phyloP scores from a whole-genome alignment of 2,113 vertebrate genomes.

The Ophthalmolycus amberensis region DNA sequence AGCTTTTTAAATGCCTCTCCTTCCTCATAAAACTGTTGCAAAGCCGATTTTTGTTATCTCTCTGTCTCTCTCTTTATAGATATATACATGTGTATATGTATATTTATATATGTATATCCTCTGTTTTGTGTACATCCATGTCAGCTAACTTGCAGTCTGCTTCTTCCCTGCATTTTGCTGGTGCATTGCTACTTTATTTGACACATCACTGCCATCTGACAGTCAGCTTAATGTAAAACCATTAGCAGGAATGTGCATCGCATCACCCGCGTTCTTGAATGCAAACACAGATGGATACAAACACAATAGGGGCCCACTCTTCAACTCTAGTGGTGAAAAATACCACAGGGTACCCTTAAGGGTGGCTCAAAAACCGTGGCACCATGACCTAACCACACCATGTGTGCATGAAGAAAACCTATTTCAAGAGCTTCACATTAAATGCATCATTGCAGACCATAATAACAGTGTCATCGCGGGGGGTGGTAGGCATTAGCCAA shows the following conservation, averaged over 20 bases:
- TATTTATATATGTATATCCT: too few species aligned
- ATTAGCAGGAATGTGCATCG: not conserved
- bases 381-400: not conserved
- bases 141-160: too few species aligned
- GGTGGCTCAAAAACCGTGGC: not conserved
- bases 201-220: not conserved
- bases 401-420: not conserved
- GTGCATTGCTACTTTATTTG: not conserved
- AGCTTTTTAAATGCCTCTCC: not conserved
- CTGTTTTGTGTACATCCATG: not conserved
- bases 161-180: not conserved
- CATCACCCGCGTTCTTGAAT: not conserved
- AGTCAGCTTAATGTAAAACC: not conserved
- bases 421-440: conserved; percentile 5
- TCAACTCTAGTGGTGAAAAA: not conserved
- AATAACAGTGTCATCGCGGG: not conserved
- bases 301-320: too few species aligned
- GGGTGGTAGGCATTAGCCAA: not conserved
- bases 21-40: not conserved
- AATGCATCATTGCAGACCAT: not conserved
- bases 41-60: not conserved
- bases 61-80: too few species aligned
- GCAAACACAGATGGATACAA: not conserved
- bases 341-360: not conserved
- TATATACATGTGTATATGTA: too few species aligned